These are phyloP conservation scores for Ceratotherium simum DNA, from an alignment of 2,113 vertebrate genomes.

Conservation along the genomic window DNA sequence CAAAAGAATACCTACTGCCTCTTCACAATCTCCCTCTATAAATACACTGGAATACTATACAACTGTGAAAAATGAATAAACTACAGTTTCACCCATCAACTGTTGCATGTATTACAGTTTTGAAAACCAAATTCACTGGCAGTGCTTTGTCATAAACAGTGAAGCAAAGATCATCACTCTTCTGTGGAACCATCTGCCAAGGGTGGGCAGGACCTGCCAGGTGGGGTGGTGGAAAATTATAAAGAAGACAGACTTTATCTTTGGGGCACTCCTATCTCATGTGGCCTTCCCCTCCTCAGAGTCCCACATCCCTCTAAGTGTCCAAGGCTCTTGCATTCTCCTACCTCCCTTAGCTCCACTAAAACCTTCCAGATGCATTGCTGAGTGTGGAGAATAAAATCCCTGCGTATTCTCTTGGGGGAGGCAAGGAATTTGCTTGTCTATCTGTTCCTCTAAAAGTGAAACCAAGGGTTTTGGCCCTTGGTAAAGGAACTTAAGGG, in stretches of 20 bases:
- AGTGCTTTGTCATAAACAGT: not conserved
- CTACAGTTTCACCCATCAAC: not conserved
- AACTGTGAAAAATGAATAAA: not conserved
- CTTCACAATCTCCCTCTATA: not conserved
- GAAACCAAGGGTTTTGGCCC: not conserved
- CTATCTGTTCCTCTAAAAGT: not conserved
- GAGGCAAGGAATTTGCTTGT: not conserved
- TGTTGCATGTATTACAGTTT: not conserved
- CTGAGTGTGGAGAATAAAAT: not conserved
- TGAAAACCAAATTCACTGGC: not conserved
- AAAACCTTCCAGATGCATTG: not conserved
- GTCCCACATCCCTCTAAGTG: not conserved
- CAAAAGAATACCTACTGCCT: not conserved
- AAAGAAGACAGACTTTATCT: not conserved
- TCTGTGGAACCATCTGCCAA: not conserved
- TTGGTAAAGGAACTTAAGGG: not conserved
- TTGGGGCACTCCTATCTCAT: not conserved
- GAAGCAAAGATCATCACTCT: not conserved
- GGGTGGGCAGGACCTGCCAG: not conserved
- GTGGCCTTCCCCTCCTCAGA: not conserved
- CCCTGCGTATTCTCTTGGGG: not conserved
- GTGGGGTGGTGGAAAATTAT: not conserved
- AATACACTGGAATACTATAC: not conserved
- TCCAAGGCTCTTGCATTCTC: not conserved
- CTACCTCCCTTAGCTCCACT: not conserved